phyloP scores from a whole-genome alignment of 2,113 vertebrate species.

The Martes martes region DNA sequence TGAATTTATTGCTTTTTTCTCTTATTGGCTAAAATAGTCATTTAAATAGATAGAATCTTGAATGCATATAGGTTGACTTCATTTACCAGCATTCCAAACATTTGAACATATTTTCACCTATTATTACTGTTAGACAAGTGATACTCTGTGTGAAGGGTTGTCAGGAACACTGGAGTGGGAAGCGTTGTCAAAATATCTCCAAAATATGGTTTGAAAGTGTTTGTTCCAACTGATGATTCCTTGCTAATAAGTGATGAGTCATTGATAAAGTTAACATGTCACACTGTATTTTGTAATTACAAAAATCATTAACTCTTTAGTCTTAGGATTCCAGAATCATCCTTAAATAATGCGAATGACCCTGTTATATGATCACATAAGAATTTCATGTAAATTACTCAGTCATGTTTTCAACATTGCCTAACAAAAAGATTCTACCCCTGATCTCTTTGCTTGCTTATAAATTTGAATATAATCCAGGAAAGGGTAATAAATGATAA shows the following conservation, averaged over 20 bases:
- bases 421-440: background rate
- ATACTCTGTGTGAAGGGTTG: background rate
- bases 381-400: background rate
- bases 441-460: background rate
- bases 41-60: background rate
- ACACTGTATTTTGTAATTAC: background rate
- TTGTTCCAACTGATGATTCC: background rate
- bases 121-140: background rate
- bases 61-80: background rate
- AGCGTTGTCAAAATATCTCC: background rate
- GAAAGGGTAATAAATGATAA: background rate
- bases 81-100: background rate
- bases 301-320: background rate
- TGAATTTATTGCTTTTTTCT: background rate
- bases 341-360: background rate
- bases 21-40: background rate
- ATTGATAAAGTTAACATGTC: background rate
- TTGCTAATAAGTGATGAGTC: background rate
- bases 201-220: background rate
- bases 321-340: background rate
- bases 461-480: conserved; percentile 1
- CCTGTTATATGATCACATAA: background rate
- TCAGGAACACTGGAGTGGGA: background rate
- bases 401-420: background rate
- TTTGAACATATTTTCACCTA: background rate